Conservation (phyloP, 2,113 vertebrate species). For the Helogale parvula region DNA sequence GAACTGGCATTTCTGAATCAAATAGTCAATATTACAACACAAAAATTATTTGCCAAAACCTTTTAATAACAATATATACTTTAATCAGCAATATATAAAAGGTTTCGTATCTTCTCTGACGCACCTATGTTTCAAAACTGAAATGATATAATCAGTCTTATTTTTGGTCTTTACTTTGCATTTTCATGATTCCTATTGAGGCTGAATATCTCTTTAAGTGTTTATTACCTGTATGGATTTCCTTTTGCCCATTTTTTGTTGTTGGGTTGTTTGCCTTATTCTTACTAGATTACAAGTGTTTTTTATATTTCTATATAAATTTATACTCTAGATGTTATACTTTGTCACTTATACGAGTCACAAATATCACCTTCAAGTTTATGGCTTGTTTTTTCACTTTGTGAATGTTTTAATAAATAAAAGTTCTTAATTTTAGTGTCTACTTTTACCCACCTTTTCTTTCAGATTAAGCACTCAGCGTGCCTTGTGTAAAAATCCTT, state of each 20-base stretch:
- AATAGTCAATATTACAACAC: background rate
- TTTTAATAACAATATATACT: background rate
- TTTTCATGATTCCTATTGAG: background rate
- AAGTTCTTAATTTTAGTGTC: background rate
- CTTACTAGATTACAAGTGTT: background rate
- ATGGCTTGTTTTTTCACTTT: background rate
- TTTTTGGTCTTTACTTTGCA: background rate
- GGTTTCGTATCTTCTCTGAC: background rate
- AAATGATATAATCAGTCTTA: background rate
- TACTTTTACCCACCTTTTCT: background rate
- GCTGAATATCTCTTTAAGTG: background rate
- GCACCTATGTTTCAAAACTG: background rate
- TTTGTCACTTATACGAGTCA: background rate
- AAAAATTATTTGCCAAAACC: constrained; percentile 23
- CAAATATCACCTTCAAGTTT: background rate
- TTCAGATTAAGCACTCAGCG: background rate
- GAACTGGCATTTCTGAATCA: background rate
- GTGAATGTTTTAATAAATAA: background rate
- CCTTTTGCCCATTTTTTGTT: background rate
- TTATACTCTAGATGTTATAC: background rate
- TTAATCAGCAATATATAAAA: background rate
- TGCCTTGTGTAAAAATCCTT: background rate
- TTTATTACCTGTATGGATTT: background rate
- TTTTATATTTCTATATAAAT: background rate
- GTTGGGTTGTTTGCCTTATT: background rate